Percentiles rank a stretch among this genome's conserved stretches.
Conservation (phyloP, 1,140 invertebrate genomes). For the Lucilia sericata region DNA sequence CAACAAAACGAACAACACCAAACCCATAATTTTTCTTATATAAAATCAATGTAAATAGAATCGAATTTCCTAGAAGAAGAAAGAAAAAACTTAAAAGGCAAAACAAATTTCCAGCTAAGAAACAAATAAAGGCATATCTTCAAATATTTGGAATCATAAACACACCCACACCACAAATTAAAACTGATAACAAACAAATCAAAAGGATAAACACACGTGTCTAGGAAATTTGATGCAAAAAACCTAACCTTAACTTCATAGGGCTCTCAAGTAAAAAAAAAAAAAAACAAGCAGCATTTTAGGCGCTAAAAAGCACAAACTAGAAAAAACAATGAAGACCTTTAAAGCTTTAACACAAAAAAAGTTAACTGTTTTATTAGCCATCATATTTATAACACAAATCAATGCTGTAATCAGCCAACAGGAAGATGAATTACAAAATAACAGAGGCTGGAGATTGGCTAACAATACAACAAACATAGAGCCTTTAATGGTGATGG, state of each 20-base stretch:
- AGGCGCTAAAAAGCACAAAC: background rate
- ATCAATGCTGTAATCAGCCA: constrained; percentile 9
- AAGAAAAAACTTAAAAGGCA: background rate
- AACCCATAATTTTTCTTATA: background rate
- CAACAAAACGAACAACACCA: background rate
- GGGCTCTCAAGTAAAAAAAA: background rate
- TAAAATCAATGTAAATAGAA: background rate
- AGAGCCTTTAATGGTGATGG: background rate
- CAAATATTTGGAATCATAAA: background rate
- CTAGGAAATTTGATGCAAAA: background rate
- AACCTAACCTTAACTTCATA: background rate
- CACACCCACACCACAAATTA: background rate
- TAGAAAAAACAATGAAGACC: background rate
- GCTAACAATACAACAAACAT: background rate
- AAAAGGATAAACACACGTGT: background rate
- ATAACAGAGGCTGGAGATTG: background rate
- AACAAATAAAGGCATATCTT: background rate
- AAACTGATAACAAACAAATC: background rate
- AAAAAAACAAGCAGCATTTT: background rate
- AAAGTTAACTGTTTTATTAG: constrained; percentile 11
- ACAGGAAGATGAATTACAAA: constrained; percentile 1
- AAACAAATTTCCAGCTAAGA: background rate
- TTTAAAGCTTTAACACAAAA: background rate
- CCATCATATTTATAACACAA: background rate
- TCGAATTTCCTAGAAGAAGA: background rate